Base-by-base conservation (phyloP, 2,113 vertebrate species). In the Callithrix jacchus region DNA sequence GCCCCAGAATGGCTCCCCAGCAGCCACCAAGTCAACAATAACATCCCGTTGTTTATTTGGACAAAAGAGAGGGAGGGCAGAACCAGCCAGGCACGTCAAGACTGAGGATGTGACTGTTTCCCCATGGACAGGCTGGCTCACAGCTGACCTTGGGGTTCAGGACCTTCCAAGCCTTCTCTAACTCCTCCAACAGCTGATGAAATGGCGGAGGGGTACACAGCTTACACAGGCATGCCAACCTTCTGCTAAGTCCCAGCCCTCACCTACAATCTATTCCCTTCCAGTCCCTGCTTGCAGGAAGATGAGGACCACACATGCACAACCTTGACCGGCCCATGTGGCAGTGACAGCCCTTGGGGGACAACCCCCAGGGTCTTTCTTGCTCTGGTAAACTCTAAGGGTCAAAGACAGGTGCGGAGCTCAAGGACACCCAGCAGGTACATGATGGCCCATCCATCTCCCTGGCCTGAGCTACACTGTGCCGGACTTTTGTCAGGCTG, bases 11-110 rank as follows among this genome's bases (percentile, higher is more conserved):
- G 86, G 81, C 90, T 96, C 79, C 61, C 71, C 92, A 87, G 87
- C 42, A 94, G 93, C 90, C 54, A 66, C 82, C 61, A n/a, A 96
- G 88, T 93, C 96, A 97, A 97, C 88, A 97, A 97, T 84, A 98
- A 97, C 96, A 97, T 97, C 96, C 96, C 93, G 86, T 95, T 95
- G 77, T 93, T 93, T 93, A 93, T 93, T 5, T 77, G 91, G 88
- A 87, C 87, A 42, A 93, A 25, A 40, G 45, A 52, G 74, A 40
- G 32, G 32, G 45, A 79, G 37, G 27, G 30, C 70, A 91, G 81
- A 96, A 85, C 64, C 21, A 14, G 80, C 89, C 58, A 61, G 90
- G 56, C 61, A 90, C 77, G 71, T 82, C 54, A 77, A 89, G 85
- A 52, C 35, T 45, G 23, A 25, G 85, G 70, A 18, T 23, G 1